Evolutionary conservation across 2,888 invertebrate species (phyloP).

Genomic region (Orthosia gracilis): DNA sequence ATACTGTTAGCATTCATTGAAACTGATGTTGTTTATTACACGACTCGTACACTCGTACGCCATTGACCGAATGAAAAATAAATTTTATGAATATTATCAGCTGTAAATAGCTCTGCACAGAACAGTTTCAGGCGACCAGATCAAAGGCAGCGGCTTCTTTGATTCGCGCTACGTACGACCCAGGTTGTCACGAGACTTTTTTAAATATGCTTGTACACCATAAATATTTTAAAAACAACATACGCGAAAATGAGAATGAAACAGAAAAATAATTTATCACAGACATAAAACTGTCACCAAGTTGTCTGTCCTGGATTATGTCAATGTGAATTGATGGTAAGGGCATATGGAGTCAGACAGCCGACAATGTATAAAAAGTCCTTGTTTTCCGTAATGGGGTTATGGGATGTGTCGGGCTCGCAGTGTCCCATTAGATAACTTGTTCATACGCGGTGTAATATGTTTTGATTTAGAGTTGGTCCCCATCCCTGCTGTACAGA

Average conservation of each 20-base stretch:
- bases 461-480: slow-evolving; percentile 20
- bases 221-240: slow-evolving; percentile 66
- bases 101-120: slow-evolving; percentile 65
- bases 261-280: slow-evolving; percentile 60
- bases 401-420: slow-evolving; percentile 10
- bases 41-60: slow-evolving; percentile 24
- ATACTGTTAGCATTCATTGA: slow-evolving; percentile 59
- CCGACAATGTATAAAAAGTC: slow-evolving; percentile 28
- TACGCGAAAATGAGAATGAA: slow-evolving; percentile 55
- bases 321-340: slow-evolving; percentile 54
- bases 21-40: slow-evolving; percentile 58
- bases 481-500: background rate
- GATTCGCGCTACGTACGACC: slow-evolving; percentile 78
- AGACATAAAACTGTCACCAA: slow-evolving; percentile 61
- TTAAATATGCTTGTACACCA: slow-evolving; percentile 73
- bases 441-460: background rate
- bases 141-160: slow-evolving; percentile 85
- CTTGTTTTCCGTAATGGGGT: slow-evolving; percentile 50
- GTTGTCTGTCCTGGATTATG: slow-evolving; percentile 57
- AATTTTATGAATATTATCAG: slow-evolving; percentile 66
- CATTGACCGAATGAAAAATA: slow-evolving; percentile 56
- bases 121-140: slow-evolving; percentile 79
- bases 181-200: slow-evolving; percentile 80
- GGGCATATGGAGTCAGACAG: slow-evolving; percentile 43
- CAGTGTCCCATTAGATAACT: slow-evolving; percentile 1